A percentile compares a stretch with the other conserved stretches of the same genome.
phyloP scores from a whole-genome alignment of 2,888 invertebrate species.

The Atrina japonica region DNA sequence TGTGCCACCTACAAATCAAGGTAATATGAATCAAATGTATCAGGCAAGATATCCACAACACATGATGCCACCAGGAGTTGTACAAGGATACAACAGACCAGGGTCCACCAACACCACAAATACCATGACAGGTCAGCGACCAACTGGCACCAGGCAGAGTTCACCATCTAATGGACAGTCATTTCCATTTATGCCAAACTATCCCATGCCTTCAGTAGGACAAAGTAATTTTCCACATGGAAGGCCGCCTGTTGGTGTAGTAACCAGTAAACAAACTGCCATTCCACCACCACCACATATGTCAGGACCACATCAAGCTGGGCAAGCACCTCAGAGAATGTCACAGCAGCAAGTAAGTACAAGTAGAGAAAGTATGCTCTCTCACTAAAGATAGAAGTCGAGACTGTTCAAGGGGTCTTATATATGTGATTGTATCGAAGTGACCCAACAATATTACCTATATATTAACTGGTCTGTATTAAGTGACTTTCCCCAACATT shows the following conservation, averaged over 20 bases:
- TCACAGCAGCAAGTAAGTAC: background rate
- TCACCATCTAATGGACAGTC: constrained; percentile 16
- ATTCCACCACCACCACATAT: constrained; percentile 43
- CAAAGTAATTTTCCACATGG: background rate
- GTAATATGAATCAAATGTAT: background rate
- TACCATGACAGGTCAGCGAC: background rate
- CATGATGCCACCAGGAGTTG: constrained; percentile 11
- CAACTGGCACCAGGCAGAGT: background rate
- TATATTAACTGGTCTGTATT: no score
- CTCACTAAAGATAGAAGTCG: no score
- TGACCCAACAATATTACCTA: no score
- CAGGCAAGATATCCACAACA: background rate
- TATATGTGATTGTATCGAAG: no score
- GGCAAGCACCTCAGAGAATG: constrained; percentile 16
- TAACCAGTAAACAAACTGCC: no score
- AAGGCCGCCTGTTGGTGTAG: no score
- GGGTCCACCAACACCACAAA: background rate
- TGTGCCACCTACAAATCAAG: constrained; percentile 13
- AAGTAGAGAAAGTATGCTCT: no score
- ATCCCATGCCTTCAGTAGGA: constrained; percentile 24
- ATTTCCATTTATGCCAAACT: constrained; percentile 37
- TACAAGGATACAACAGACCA: constrained; percentile 22
- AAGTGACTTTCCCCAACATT: no score
- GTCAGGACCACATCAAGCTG: constrained; percentile 41
- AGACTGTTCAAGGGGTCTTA: no score